These are phyloP conservation scores for Gnathonemus echidnorhynchus DNA, from an alignment of 2,113 vertebrate genomes.

Conservation along the genomic window DNA sequence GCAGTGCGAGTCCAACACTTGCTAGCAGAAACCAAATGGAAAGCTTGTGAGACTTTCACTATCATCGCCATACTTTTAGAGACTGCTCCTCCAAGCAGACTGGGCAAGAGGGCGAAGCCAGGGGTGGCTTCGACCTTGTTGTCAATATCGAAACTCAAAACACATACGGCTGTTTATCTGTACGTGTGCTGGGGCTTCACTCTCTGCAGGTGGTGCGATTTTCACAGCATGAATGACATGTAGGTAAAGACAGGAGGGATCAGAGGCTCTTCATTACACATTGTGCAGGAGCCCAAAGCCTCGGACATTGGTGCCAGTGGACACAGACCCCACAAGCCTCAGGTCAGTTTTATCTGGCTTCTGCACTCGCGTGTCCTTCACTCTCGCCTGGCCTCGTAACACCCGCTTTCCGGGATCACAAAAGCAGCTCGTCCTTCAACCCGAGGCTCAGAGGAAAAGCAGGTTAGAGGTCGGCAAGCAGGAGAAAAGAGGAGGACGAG, in stretches of 20 bases:
- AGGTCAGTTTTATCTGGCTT: not conserved
- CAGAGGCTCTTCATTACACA: not conserved
- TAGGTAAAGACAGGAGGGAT: not conserved
- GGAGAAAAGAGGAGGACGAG: not conserved
- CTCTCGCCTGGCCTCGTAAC: too few species aligned
- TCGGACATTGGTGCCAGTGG: not conserved
- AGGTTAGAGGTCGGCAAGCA: not conserved
- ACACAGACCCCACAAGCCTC: not conserved
- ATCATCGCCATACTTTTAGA: not conserved
- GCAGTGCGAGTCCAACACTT: too few species aligned
- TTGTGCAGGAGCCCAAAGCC: not conserved
- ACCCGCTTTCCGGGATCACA: not conserved
- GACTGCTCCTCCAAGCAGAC: not conserved
- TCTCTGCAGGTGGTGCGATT: not conserved
- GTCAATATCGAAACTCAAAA: not conserved
- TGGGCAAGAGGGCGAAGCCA: not conserved
- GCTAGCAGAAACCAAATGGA: not conserved
- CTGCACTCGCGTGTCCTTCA: not conserved
- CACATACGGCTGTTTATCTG: not conserved
- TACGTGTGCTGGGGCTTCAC: not conserved
- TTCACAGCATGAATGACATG: not conserved
- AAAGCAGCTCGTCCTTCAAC: not conserved
- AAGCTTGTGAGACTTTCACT: not conserved
- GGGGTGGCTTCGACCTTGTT: not conserved
- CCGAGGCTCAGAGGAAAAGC: not conserved